These are phyloP conservation scores for Agapetus fuscipes DNA, from an alignment of 2,888 invertebrate genomes.

Conservation along the genomic window DNA sequence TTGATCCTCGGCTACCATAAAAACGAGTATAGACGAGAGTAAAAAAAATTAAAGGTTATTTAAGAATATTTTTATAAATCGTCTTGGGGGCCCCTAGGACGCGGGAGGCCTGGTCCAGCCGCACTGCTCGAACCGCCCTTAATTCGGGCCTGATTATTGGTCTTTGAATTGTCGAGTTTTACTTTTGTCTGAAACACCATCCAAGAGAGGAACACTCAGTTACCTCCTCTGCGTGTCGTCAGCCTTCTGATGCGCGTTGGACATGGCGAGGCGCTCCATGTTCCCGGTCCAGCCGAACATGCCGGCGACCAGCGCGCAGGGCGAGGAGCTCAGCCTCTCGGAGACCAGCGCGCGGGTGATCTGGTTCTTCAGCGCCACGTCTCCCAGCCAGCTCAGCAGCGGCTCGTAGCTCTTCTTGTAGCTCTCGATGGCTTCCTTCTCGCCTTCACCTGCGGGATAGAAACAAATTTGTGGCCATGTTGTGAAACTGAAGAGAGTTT, in stretches of 20 bases:
- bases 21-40: no score
- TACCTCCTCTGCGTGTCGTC: slow-evolving; percentile 79
- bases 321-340: slow-evolving; percentile 81
- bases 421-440: slow-evolving; percentile 68
- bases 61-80: no score
- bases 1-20: no score
- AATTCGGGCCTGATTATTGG: no score
- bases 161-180: no score
- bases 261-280: slow-evolving; percentile 93
- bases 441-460: slow-evolving; percentile 37
- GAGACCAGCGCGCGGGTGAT: slow-evolving; percentile 74
- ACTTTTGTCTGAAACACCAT: no score
- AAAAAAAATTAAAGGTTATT: no score
- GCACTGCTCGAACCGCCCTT: no score
- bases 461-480: slow-evolving; percentile 1
- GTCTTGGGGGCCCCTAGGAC: no score
- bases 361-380: slow-evolving; percentile 68
- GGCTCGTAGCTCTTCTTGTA: slow-evolving; percentile 77
- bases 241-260: slow-evolving; percentile 93
- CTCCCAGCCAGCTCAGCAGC: slow-evolving; percentile 81
- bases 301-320: slow-evolving; percentile 92
- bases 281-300: slow-evolving; percentile 99
- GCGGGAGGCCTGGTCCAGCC: no score
- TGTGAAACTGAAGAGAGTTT: no score
- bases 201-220: no score